A percentile compares a stretch with the other conserved stretches of the same genome.
Conservation (phyloP, 2,888 invertebrate species). For the Harpalus rubripes region DNA sequence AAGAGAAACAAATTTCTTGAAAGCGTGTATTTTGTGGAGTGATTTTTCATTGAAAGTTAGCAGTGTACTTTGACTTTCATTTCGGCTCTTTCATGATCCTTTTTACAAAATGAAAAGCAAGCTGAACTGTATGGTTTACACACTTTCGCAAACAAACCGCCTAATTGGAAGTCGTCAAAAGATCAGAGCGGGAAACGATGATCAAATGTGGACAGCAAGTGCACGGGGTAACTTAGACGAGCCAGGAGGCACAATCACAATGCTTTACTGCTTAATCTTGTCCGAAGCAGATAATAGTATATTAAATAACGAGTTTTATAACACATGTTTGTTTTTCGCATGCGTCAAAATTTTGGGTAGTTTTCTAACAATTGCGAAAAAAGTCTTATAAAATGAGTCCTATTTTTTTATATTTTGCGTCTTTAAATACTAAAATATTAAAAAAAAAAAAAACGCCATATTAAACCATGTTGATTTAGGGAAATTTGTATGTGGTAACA, state of each 20-base stretch:
- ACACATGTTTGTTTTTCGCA: too few species aligned
- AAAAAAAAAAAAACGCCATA: too few species aligned
- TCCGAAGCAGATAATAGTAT: too few species aligned
- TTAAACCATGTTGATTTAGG: too few species aligned
- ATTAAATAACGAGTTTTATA: too few species aligned
- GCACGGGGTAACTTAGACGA: slow-evolving; percentile 33
- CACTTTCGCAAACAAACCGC: slow-evolving; percentile 42
- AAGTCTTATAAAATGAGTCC: too few species aligned
- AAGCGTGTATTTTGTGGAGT: slow-evolving; percentile 18
- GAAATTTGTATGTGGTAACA: too few species aligned
- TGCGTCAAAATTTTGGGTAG: too few species aligned
- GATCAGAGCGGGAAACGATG: slow-evolving; percentile 35
- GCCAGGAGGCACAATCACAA: neutral
- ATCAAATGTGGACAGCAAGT: slow-evolving; percentile 56
- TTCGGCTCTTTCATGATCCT: slow-evolving; percentile 51
- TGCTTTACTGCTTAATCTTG: neutral
- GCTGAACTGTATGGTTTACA: slow-evolving; percentile 30
- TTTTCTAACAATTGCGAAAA: too few species aligned
- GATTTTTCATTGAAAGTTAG: slow-evolving; percentile 32
- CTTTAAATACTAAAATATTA: too few species aligned
- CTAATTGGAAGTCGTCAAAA: slow-evolving; percentile 60
- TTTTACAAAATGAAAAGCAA: slow-evolving; percentile 54
- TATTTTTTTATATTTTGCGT: too few species aligned
- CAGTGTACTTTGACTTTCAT: slow-evolving; percentile 42
- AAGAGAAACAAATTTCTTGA: slow-evolving; percentile 25